Conservation (phyloP, 2,797 vertebrate species). For the Pseudochirops corinnae region DNA sequence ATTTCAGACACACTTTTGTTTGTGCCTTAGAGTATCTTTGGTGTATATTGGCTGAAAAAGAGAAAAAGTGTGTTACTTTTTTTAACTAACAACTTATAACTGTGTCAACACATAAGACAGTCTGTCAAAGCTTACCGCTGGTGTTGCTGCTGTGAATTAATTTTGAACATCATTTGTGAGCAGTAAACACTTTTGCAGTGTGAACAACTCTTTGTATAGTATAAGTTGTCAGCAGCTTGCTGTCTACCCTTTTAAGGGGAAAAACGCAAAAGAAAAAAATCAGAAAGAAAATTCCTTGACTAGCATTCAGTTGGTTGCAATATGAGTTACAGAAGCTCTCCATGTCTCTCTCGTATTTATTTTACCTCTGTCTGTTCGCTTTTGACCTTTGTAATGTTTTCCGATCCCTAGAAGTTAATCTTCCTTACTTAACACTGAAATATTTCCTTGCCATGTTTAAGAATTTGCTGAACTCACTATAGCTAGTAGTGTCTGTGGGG, state of each 20-base stretch:
- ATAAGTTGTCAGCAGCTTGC: conserved; percentile 85
- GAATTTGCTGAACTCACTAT: not conserved
- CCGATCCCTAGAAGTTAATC: conserved; percentile 5
- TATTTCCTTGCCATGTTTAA: not conserved
- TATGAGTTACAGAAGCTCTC: conserved; percentile 58
- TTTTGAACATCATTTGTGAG: conserved; percentile 85
- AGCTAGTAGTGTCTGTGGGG: not conserved
- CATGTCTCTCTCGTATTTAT: not conserved
- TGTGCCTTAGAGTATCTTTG: conserved; percentile 62
- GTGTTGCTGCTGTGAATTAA: conserved; percentile 87
- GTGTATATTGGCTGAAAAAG: conserved; percentile 85
- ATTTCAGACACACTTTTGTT: not conserved
- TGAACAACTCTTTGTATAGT: conserved; percentile 86
- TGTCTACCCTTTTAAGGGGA: conserved; percentile 47
- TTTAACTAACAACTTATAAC: conserved; percentile 86
- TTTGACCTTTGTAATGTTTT: conserved; percentile 13
- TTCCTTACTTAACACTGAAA: not conserved
- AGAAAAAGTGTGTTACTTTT: conserved; percentile 85
- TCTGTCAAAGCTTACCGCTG: conserved; percentile 86
- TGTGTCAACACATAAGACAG: conserved; percentile 87
- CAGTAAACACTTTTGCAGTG: conserved; percentile 87
- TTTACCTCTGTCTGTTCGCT: not conserved
- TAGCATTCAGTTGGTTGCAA: conserved; percentile 71
- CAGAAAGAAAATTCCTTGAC: conserved; percentile 53
- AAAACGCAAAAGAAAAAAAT: conserved; percentile 53